Evolutionary conservation across 2,113 vertebrate species (phyloP).

Genomic region (Podarcis cretensis): DNA sequence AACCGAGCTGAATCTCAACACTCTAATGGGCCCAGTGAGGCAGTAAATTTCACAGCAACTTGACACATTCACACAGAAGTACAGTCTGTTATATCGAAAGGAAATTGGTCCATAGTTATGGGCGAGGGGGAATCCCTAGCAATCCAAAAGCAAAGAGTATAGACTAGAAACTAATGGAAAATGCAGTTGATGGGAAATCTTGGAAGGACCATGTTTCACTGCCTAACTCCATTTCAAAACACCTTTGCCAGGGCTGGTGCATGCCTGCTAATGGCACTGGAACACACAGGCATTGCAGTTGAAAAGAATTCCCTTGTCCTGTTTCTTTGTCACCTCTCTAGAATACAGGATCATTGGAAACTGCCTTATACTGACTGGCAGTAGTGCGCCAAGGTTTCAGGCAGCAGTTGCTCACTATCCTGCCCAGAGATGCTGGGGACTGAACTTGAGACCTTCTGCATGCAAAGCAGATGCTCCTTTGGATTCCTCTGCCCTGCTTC

Average conservation of each 20-base stretch:
- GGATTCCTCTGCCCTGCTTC: too few species aligned
- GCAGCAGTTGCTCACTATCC: too few species aligned
- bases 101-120: slow-evolving; percentile 74
- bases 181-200: slow-evolving; percentile 51
- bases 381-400: too few species aligned
- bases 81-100: slow-evolving; percentile 78
- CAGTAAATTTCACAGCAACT: slow-evolving; percentile 75
- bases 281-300: not conserved
- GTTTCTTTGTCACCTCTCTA: not conserved
- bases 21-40: slow-evolving; percentile 68
- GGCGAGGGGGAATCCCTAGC: slow-evolving; percentile 15
- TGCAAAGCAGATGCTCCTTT: too few species aligned
- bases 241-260: not conserved
- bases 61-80: slow-evolving; percentile 80
- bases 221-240: not conserved
- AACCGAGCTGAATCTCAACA: slow-evolving; percentile 37
- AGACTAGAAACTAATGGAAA: slow-evolving; percentile 52
- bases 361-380: too few species aligned
- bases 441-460: too few species aligned
- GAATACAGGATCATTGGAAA: too few species aligned
- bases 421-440: too few species aligned
- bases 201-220: not conserved
- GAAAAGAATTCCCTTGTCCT: not conserved
- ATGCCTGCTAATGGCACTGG: not conserved
- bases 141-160: slow-evolving; percentile 70